Evolutionary conservation across 37 sponge, comb jelly and placozoan genomes (phyloP).

Genomic region (Amphimedon queenslandica): DNA sequence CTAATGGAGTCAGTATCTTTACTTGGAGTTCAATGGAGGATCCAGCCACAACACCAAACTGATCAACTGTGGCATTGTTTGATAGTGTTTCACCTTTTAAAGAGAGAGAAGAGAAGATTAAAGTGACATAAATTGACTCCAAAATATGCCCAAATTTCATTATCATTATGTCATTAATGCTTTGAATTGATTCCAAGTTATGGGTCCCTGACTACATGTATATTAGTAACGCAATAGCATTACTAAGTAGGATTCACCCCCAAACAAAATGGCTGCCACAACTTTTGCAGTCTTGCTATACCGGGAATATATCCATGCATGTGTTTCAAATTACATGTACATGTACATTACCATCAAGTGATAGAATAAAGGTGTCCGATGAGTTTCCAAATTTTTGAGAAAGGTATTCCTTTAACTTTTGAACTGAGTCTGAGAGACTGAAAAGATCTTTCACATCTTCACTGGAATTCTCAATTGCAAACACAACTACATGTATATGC

Average conservation of each 20-base stretch:
- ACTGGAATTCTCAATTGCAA: background rate
- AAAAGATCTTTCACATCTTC: background rate
- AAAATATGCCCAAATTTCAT: too few species aligned
- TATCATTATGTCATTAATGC: too few species aligned
- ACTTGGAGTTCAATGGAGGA: slow-evolving; percentile 18
- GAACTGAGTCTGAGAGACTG: background rate
- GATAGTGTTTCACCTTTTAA: slow-evolving; percentile 47
- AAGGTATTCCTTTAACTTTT: background rate
- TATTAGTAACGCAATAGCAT: too few species aligned
- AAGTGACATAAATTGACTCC: too few species aligned
- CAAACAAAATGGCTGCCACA: too few species aligned
- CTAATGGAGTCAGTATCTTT: slow-evolving; percentile 5
- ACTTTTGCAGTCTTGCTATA: too few species aligned
- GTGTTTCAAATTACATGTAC: too few species aligned
- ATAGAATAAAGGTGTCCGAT: background rate
- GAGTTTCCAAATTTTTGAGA: background rate
- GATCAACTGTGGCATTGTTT: slow-evolving; percentile 16
- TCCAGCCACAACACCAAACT: slow-evolving; percentile 26
- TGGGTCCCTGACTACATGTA: too few species aligned
- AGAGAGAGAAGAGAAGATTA: background rate
- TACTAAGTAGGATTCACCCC: too few species aligned
- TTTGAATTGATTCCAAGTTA: too few species aligned
- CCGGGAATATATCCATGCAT: too few species aligned
- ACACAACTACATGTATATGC: background rate
- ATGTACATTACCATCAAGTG: background rate